A percentile compares a stretch with the other conserved stretches of the same genome.
Conservation (phyloP, 2,888 invertebrate species). For the Tortricodes alternella region DNA sequence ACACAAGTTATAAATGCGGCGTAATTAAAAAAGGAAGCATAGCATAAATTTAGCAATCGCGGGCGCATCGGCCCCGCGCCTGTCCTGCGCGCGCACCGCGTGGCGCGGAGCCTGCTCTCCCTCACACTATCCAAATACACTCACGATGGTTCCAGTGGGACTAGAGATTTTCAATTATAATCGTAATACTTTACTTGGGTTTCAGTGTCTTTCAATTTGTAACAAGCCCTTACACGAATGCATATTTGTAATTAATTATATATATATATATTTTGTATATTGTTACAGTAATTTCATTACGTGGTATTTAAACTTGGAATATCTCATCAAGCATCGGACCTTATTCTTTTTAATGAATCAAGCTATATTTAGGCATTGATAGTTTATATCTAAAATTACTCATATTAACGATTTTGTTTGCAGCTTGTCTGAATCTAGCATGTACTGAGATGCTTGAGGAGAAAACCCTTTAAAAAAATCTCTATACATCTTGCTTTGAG, state of each 20-base stretch:
- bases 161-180: slow-evolving; percentile 86
- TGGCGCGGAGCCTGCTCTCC: slow-evolving; percentile 37
- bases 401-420: background rate
- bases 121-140: slow-evolving; percentile 54
- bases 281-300: slow-evolving; percentile 83
- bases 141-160: slow-evolving; percentile 84
- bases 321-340: slow-evolving; percentile 75
- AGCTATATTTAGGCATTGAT: slow-evolving; percentile 5
- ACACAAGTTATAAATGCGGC: slow-evolving; percentile 78
- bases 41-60: slow-evolving; percentile 61
- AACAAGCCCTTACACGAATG: slow-evolving; percentile 85
- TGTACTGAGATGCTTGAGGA: slow-evolving; percentile 73
- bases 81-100: slow-evolving; percentile 31
- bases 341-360: slow-evolving; percentile 39
- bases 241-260: slow-evolving; percentile 79
- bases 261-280: slow-evolving; percentile 77
- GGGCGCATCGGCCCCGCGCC: slow-evolving; percentile 41
- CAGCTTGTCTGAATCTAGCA: background rate
- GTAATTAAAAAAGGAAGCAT: slow-evolving; percentile 74
- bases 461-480: slow-evolving; percentile 74
- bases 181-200: slow-evolving; percentile 83
- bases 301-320: slow-evolving; percentile 69
- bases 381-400: background rate
- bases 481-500: slow-evolving; percentile 80
- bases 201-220: slow-evolving; percentile 84